phyloP scores from a whole-genome alignment of 2,888 invertebrate genomes.

The Willowsia nigromaculata region DNA sequence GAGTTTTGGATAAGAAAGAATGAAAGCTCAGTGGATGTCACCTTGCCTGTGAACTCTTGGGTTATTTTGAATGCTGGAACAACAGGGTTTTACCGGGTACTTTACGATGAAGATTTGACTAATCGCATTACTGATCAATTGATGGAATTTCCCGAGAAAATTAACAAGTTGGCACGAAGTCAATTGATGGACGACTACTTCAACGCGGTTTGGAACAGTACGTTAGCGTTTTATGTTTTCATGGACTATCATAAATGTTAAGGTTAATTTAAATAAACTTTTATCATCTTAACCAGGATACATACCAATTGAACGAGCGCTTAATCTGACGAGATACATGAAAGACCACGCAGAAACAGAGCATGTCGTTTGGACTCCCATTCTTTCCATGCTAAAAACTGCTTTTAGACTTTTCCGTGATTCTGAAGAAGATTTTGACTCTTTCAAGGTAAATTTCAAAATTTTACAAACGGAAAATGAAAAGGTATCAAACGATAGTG shows the following conservation, averaged over 20 bases:
- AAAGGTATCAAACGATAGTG: too few species aligned
- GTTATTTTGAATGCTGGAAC: constrained; percentile 64
- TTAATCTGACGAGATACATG: constrained; percentile 56
- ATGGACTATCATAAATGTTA: neutral
- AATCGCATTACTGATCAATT: constrained; percentile 54
- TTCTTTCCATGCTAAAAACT: constrained; percentile 40
- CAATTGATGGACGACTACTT: constrained; percentile 65
- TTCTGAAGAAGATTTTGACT: constrained; percentile 15
- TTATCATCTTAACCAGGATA: constrained; percentile 3
- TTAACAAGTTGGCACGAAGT: constrained; percentile 43
- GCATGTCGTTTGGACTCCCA: constrained; percentile 65
- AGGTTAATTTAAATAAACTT: neutral
- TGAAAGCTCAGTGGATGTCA: neutral
- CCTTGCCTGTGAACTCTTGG: constrained; percentile 40
- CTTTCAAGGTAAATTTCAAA: constrained; percentile 45
- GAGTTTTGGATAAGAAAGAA: constrained; percentile 56
- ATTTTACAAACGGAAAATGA: too few species aligned
- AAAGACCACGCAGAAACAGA: constrained; percentile 58
- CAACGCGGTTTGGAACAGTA: constrained; percentile 56
- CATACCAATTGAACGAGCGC: constrained; percentile 34
- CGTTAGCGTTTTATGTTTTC: too few species aligned
- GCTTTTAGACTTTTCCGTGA: constrained; percentile 47
- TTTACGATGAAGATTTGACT: constrained; percentile 54
- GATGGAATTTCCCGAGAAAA: constrained; percentile 36
- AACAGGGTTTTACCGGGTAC: constrained; percentile 66